phyloP scores from a whole-genome alignment of 2,797 vertebrate genomes.

The Scolopax bukidnonensis region DNA sequence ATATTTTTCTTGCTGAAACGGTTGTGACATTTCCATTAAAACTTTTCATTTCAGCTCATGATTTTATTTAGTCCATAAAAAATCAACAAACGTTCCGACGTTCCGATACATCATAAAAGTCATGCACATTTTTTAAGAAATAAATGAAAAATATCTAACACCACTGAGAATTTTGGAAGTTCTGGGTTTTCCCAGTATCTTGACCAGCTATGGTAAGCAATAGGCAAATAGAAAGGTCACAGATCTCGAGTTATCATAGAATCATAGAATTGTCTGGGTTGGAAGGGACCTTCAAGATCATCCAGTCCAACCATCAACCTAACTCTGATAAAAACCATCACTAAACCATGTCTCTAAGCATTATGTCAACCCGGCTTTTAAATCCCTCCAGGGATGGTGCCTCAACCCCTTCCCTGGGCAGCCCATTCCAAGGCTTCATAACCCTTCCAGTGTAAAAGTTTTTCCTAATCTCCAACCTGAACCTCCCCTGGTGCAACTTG shows the following conservation, averaged over 20 bases:
- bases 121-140: not conserved
- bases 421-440: too few species aligned
- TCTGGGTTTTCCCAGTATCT: not conserved
- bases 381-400: too few species aligned
- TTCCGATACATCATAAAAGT: not conserved
- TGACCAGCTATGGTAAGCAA: not conserved
- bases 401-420: too few species aligned
- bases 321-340: too few species aligned
- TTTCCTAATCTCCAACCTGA: too few species aligned
- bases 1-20: not conserved
- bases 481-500: too few species aligned
- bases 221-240: rapidly evolving
- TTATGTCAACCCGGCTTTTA: too few species aligned
- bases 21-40: not conserved
- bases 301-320: too few species aligned
- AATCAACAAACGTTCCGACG: rapidly evolving
- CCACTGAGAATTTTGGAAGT: not conserved
- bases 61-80: not conserved
- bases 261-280: too few species aligned
- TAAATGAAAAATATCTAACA: not conserved
- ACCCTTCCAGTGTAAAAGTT: too few species aligned
- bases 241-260: rapidly evolving
- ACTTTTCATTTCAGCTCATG: not conserved
- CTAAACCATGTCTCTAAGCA: too few species aligned
- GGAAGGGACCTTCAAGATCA: too few species aligned